A percentile compares a stretch with the other conserved stretches of the same genome.
phyloP scores from a whole-genome alignment of 2,113 vertebrate species.

The Oryzias melastigma region DNA sequence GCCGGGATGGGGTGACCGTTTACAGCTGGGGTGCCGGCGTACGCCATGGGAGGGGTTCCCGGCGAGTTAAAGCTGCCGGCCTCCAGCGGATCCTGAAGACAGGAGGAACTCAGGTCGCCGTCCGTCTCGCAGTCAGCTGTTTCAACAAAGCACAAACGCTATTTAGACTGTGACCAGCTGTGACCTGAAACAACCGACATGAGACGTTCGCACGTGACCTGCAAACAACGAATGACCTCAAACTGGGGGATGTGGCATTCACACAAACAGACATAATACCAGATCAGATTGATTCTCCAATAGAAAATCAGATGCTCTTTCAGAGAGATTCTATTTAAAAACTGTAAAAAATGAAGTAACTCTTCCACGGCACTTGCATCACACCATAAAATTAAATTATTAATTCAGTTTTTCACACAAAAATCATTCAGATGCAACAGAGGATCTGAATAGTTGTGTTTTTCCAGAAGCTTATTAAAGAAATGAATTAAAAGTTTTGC shows the following conservation, averaged over 20 bases:
- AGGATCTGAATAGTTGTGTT: too few relatives aligned
- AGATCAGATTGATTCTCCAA: background rate
- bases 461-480: too few relatives aligned
- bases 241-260: slow-evolving; percentile 10
- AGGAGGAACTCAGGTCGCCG: slow-evolving; percentile 89
- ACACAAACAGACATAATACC: slow-evolving; percentile 7
- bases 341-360: too few relatives aligned
- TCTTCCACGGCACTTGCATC: too few relatives aligned
- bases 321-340: too few relatives aligned
- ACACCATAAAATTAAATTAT: too few relatives aligned
- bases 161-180: slow-evolving; percentile 53
- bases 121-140: slow-evolving; percentile 95
- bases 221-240: slow-evolving; percentile 6
- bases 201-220: slow-evolving; percentile 5
- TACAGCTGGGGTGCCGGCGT: slow-evolving; percentile 46
- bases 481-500: too few relatives aligned
- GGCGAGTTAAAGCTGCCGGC: slow-evolving; percentile 39
- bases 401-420: too few relatives aligned
- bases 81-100: slow-evolving; percentile 84
- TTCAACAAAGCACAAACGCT: slow-evolving; percentile 52
- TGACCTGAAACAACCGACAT: slow-evolving; percentile 21
- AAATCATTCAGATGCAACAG: too few relatives aligned
- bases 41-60: slow-evolving; percentile 35
- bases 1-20: slow-evolving; percentile 66
- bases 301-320: background rate